Percentiles rank a stretch among this genome's conserved stretches.
These are phyloP conservation scores for Vidua macroura DNA, from an alignment of 2,113 vertebrate genomes.

Conservation along the genomic window DNA sequence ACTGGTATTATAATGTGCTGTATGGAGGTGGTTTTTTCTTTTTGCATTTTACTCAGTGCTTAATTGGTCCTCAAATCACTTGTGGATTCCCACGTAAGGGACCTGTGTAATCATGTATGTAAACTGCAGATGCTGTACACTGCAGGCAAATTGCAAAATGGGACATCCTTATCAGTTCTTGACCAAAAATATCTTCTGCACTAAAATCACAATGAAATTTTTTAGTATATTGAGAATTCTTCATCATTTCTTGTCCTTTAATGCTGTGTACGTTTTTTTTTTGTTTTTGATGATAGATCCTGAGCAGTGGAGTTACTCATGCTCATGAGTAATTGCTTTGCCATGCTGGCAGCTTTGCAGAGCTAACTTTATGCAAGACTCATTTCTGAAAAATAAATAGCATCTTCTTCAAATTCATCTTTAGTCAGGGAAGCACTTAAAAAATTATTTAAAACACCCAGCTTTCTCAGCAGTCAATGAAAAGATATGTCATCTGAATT, in stretches of 20 bases:
- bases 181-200: background rate
- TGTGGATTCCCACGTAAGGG: background rate
- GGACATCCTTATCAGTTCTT: background rate
- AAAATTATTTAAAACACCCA: background rate
- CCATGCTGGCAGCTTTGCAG: background rate
- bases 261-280: background rate
- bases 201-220: background rate
- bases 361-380: background rate
- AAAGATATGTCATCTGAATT: background rate
- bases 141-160: background rate
- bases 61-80: background rate
- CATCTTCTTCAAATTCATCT: background rate
- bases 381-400: background rate
- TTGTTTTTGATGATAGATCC: background rate
- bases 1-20: background rate
- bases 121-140: background rate
- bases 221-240: background rate
- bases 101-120: background rate
- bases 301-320: accelerated
- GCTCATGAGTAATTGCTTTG: background rate
- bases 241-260: background rate
- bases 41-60: background rate
- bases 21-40: background rate
- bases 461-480: background rate
- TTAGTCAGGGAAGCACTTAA: background rate